Conservation (phyloP, 2,113 vertebrate genomes). For the Campylomormyrus numenius region DNA sequence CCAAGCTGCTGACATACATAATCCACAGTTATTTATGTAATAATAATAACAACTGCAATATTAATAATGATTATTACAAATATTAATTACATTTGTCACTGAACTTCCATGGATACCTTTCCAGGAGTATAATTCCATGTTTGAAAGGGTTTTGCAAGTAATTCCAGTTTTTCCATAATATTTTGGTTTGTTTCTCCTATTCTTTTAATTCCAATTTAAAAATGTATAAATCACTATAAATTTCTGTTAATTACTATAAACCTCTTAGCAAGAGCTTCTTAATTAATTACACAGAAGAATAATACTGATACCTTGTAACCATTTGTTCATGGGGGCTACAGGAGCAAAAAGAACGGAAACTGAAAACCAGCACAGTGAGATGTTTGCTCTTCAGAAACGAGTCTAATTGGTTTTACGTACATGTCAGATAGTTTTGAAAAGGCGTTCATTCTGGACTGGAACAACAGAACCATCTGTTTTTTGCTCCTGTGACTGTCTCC, state of each 20-base stretch:
- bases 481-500: neutral
- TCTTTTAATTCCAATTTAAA: neutral
- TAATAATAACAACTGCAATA: neutral
- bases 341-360: neutral
- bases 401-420: neutral
- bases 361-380: neutral
- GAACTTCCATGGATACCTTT: neutral
- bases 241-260: neutral
- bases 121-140: neutral
- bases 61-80: neutral
- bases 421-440: neutral
- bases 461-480: neutral
- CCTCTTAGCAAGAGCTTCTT: neutral
- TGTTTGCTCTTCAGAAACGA: neutral
- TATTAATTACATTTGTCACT: neutral
- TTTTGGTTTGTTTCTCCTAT: neutral
- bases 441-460: neutral
- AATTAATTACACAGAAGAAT: neutral
- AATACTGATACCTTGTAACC: neutral
- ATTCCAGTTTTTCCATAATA: neutral
- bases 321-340: neutral
- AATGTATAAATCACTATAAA: neutral
- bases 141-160: neutral
- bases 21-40: neutral
- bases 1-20: neutral